These are phyloP conservation scores for Synanthedon formicaeformis DNA, from an alignment of 2,888 invertebrate genomes.

Conservation along the genomic window DNA sequence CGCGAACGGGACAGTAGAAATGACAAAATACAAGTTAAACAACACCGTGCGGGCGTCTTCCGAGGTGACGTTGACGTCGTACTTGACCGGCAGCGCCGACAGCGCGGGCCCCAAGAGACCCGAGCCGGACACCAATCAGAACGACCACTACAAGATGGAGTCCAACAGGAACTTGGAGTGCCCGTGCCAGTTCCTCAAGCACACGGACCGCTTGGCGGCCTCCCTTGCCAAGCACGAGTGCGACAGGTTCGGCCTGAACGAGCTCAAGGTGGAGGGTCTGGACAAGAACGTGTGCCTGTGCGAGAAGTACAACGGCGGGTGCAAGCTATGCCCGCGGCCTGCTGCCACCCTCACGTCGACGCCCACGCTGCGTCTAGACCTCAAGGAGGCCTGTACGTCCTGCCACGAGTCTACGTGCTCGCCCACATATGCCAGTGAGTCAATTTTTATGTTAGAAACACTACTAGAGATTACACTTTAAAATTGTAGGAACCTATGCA, in stretches of 20 bases:
- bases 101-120: slow-evolving; percentile 20
- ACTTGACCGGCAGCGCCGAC: slow-evolving; percentile 43
- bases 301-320: slow-evolving; percentile 58
- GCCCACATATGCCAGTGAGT: slow-evolving; percentile 44
- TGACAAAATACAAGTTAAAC: slow-evolving; percentile 71
- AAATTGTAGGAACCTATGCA: too few species aligned
- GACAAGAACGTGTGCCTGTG: slow-evolving; percentile 50
- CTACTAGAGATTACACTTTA: too few species aligned
- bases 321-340: slow-evolving; percentile 52
- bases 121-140: slow-evolving; percentile 38
- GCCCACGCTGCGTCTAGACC: slow-evolving; percentile 27
- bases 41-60: slow-evolving; percentile 46
- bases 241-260: slow-evolving; percentile 49
- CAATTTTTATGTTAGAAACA: too few species aligned
- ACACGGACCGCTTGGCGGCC: slow-evolving; percentile 37
- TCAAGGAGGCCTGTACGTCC: slow-evolving; percentile 36
- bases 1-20: slow-evolving; percentile 18
- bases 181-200: slow-evolving; percentile 37
- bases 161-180: slow-evolving; percentile 40
- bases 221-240: slow-evolving; percentile 40
- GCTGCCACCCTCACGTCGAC: slow-evolving; percentile 31
- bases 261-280: slow-evolving; percentile 48
- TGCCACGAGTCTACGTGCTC: slow-evolving; percentile 37
- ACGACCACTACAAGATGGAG: slow-evolving; percentile 33
- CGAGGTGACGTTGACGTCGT: slow-evolving; percentile 61